A percentile compares a stretch with the other conserved stretches of the same genome.
phyloP scores from a whole-genome alignment of 2,888 invertebrate genomes.

The Pinctada fucata region DNA sequence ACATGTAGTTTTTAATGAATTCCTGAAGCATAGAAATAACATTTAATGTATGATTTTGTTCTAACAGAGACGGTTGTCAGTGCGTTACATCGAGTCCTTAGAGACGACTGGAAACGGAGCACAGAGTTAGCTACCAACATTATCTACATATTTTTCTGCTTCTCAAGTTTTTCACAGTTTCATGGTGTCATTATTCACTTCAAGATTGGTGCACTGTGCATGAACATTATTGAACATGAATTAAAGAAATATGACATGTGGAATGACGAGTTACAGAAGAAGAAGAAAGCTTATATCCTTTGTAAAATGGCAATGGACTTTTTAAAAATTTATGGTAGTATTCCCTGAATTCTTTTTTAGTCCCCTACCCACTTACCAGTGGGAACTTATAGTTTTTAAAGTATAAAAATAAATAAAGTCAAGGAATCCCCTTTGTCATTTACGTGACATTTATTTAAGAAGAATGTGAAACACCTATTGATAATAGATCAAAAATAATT shows the following conservation, averaged over 20 bases:
- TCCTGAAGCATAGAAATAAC: too few species aligned
- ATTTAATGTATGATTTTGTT: not conserved
- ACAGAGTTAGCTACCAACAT: conserved; percentile 97
- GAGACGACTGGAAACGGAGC: conserved; percentile 98
- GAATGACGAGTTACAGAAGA: conserved; percentile 80
- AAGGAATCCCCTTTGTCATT: too few species aligned
- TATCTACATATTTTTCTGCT: conserved; percentile 97
- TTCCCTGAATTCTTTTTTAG: not conserved
- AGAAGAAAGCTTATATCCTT: conserved; percentile 73
- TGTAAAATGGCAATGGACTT: conserved; percentile 2
- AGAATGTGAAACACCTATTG: too few species aligned
- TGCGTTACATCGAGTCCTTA: conserved; percentile 94
- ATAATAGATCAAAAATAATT: too few species aligned
- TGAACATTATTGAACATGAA: conserved; percentile 97
- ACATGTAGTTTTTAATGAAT: too few species aligned
- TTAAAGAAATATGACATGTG: conserved; percentile 94
- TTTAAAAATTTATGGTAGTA: not conserved
- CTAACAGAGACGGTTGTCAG: conserved; percentile 89
- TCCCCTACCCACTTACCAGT: too few species aligned
- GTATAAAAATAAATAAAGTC: too few species aligned
- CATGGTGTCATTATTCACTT: conserved; percentile 96
- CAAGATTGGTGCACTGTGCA: conserved; percentile 95
- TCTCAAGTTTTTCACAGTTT: conserved; percentile 96
- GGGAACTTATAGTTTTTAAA: too few species aligned
- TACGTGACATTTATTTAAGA: too few species aligned